Evolutionary conservation across 2,797 vertebrate species (phyloP).

Genomic region (Gymnothorax reevesii): DNA sequence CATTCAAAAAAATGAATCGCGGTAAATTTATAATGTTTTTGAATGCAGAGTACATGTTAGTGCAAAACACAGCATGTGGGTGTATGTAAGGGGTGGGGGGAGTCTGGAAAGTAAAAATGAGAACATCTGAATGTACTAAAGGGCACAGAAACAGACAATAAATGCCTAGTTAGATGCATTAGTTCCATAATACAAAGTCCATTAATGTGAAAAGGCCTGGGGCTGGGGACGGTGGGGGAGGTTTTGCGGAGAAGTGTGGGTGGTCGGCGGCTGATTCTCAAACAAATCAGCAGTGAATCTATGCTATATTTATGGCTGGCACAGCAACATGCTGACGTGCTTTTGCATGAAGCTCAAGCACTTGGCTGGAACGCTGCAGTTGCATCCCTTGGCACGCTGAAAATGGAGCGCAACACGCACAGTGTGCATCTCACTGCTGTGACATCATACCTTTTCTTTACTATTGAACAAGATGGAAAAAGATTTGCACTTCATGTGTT

Average conservation of each 20-base stretch:
- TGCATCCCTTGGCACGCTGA: neutral
- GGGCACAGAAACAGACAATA: neutral
- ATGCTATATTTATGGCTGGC: slow-evolving; percentile 1
- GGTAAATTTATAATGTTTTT: neutral
- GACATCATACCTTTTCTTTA: neutral
- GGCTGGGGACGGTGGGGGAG: neutral
- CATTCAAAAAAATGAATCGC: neutral
- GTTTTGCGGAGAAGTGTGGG: neutral
- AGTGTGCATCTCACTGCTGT: neutral
- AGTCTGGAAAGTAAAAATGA: neutral
- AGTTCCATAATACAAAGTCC: neutral
- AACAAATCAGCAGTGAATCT: neutral
- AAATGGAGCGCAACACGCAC: neutral
- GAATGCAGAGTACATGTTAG: neutral
- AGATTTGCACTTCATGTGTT: neutral
- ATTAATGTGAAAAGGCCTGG: neutral
- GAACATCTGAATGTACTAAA: neutral
- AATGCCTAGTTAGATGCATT: neutral
- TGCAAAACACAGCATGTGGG: neutral
- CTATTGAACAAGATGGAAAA: neutral
- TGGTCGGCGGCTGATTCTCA: neutral
- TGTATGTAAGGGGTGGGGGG: neutral
- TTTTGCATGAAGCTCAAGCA: neutral
- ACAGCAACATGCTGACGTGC: neutral
- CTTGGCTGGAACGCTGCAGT: neutral